Percentiles rank a stretch among this genome's conserved stretches.
Conservation (phyloP, 2,888 invertebrate species). For the Lasiommata megera region DNA sequence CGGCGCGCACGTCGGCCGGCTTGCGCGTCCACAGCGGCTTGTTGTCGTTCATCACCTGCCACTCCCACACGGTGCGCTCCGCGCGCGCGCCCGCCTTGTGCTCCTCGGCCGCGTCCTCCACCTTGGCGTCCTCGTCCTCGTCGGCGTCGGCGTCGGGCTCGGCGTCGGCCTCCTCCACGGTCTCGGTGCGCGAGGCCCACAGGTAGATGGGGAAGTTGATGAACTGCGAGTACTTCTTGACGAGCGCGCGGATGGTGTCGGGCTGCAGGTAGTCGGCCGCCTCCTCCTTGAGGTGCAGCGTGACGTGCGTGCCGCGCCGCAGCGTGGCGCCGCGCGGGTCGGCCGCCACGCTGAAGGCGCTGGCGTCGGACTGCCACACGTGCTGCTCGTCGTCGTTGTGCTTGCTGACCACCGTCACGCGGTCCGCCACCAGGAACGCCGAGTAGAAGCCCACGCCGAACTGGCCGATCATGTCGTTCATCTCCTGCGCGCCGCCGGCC, state of each 20-base stretch:
- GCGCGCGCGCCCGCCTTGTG: slow-evolving; percentile 88
- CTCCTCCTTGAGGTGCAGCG: slow-evolving; percentile 97
- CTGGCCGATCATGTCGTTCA: slow-evolving; percentile 99
- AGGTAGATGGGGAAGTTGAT: slow-evolving; percentile 99
- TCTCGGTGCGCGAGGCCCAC: slow-evolving; percentile 91
- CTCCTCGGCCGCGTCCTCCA: slow-evolving; percentile 56
- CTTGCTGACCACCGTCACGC: slow-evolving; percentile 97
- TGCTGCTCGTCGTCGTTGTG: slow-evolving; percentile 96
- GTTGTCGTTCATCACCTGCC: slow-evolving; percentile 97
- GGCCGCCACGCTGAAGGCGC: slow-evolving; percentile 91
- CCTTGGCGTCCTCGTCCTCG: slow-evolving; percentile 47
- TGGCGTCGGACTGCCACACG: slow-evolving; percentile 99
- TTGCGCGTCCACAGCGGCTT: slow-evolving; percentile 99
- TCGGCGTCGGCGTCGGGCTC: slow-evolving; percentile 33
- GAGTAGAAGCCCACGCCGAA: slow-evolving; percentile 99
- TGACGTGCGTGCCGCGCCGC: slow-evolving; percentile 93
- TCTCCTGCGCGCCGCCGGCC: slow-evolving; percentile 79
- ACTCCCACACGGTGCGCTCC: slow-evolving; percentile 98
- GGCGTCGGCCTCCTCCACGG: slow-evolving; percentile 80
- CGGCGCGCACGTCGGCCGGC: slow-evolving; percentile 89
- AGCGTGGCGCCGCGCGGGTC: slow-evolving; percentile 97
- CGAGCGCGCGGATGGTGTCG: slow-evolving; percentile 92
- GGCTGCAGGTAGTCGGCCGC: slow-evolving; percentile 97
- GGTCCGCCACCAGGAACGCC: slow-evolving; percentile 97
- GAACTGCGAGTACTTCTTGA: slow-evolving; percentile 99